A percentile compares a stretch with the other conserved stretches of the same genome.
Conservation (phyloP, 2,888 invertebrate species). For the Osmoderma eremita region DNA sequence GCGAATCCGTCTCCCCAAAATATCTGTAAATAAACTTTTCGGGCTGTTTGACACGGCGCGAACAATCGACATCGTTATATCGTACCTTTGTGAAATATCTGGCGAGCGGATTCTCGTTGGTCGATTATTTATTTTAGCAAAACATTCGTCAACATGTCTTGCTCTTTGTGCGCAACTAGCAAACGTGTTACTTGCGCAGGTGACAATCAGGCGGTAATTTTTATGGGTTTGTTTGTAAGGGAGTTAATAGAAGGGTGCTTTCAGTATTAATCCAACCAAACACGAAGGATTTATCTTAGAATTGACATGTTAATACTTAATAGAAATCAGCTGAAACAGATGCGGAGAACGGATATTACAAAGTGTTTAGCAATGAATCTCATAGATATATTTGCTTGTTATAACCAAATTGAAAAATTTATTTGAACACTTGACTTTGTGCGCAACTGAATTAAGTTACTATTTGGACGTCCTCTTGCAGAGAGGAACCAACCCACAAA, state of each 20-base stretch:
- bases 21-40: slow-evolving; percentile 55
- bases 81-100: slow-evolving; percentile 38
- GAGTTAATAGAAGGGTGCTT: background rate
- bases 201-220: slow-evolving; percentile 29
- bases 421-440: too few species aligned
- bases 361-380: too few species aligned
- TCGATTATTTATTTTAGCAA: slow-evolving; percentile 36
- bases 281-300: too few species aligned
- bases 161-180: background rate
- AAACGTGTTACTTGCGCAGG: background rate
- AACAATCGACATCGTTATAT: slow-evolving; percentile 30
- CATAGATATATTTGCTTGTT: too few species aligned
- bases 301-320: too few species aligned
- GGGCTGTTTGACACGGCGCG: slow-evolving; percentile 29
- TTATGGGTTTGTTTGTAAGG: slow-evolving; percentile 22
- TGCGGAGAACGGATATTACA: too few species aligned
- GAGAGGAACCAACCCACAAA: too few species aligned
- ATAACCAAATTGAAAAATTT: too few species aligned
- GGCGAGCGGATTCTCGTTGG: slow-evolving; percentile 25
- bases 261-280: too few species aligned
- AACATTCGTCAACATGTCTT: slow-evolving; percentile 32
- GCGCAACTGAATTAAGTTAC: too few species aligned
- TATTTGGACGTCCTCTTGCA: too few species aligned
- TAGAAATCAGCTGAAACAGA: too few species aligned
- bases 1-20: slow-evolving; percentile 59